Evolutionary conservation across 2,797 vertebrate genomes (phyloP).

Genomic region (Otolemur crassicaudatus): DNA sequence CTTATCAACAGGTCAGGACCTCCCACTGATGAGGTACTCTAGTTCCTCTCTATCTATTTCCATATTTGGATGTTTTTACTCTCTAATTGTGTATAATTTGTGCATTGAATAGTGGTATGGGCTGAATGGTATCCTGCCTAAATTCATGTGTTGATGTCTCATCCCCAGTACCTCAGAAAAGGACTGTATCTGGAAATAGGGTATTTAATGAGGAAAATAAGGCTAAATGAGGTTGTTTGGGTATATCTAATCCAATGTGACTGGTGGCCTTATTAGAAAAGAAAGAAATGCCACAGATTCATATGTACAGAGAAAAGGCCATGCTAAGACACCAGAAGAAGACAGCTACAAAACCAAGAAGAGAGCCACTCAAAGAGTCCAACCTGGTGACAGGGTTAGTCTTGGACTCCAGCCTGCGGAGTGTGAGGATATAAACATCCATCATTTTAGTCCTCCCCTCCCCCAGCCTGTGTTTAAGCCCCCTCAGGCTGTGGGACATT

Average conservation of each 20-base stretch:
- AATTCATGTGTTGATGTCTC: neutral
- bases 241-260: neutral
- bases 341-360: neutral
- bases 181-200: neutral
- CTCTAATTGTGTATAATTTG: neutral
- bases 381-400: accelerated
- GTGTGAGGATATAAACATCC: neutral
- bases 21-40: neutral
- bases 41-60: neutral
- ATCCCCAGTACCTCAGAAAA: neutral
- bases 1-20: neutral
- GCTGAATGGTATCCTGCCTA: neutral
- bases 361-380: neutral
- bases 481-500: neutral
- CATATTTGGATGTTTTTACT: neutral
- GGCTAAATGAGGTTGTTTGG: neutral
- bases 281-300: neutral
- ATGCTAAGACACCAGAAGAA: neutral
- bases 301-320: neutral
- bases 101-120: neutral
- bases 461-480: no score
- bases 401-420: neutral
- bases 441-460: neutral
- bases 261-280: neutral
- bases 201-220: neutral